Conservation (phyloP, 2,113 vertebrate species). For the Xiphophorus couchianus region DNA sequence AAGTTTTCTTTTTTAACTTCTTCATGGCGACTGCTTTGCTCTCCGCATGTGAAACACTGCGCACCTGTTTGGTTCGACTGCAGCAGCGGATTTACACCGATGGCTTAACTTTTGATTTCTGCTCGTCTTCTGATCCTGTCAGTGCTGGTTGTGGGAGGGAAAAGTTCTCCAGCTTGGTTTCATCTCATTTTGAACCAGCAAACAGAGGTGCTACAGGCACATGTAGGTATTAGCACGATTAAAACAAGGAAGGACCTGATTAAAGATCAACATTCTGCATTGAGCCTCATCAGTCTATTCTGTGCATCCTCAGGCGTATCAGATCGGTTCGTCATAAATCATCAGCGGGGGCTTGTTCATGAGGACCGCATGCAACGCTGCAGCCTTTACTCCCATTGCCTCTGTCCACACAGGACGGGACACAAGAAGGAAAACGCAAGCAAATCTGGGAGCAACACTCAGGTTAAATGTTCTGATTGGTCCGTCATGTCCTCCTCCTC, state of each 20-base stretch:
- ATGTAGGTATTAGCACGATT: constrained; percentile 59
- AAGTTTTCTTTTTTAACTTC: neutral
- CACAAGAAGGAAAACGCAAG: constrained; percentile 32
- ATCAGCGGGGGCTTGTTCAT: constrained; percentile 1
- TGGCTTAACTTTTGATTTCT: constrained; percentile 23
- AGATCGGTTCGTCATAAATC: constrained; percentile 21
- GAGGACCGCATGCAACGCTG: constrained; percentile 33
- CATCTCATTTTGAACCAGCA: constrained; percentile 38
- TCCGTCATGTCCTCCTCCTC: constrained; percentile 62
- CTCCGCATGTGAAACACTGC: constrained; percentile 10
- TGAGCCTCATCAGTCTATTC: constrained; percentile 42
- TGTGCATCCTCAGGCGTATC: constrained; percentile 36
- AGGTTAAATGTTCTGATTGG: constrained; percentile 74
- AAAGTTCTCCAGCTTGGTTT: constrained; percentile 12
- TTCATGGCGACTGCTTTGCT: constrained; percentile 18
- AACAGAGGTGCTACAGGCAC: constrained; percentile 74
- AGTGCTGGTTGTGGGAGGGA: constrained; percentile 23
- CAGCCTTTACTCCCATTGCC: constrained; percentile 20
- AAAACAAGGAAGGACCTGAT: constrained; percentile 68
- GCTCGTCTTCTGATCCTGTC: constrained; percentile 3
- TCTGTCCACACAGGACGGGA: constrained; percentile 44
- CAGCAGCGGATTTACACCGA: neutral
- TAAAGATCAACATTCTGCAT: constrained; percentile 48
- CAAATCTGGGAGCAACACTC: constrained; percentile 44
- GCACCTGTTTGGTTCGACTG: constrained; percentile 22